phyloP scores from a whole-genome alignment of 1,140 invertebrate species.

The Nixonia krombeini region DNA sequence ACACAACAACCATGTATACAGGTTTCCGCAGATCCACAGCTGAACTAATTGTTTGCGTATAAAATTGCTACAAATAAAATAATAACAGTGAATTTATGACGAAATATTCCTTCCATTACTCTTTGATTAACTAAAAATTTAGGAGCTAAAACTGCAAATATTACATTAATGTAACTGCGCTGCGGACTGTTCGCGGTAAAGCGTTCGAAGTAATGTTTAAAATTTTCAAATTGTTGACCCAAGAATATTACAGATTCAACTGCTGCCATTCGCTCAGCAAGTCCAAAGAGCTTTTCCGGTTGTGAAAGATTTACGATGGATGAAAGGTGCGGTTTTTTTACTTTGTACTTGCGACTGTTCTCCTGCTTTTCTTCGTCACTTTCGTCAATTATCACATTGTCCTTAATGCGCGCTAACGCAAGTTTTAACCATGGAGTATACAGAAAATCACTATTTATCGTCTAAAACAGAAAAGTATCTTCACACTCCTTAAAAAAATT shows the following conservation, averaged over 20 bases:
- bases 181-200: slow-evolving; percentile 73
- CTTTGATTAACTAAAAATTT: slow-evolving; percentile 12
- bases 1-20: slow-evolving; percentile 87
- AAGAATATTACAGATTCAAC: slow-evolving; percentile 94
- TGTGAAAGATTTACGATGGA: slow-evolving; percentile 80
- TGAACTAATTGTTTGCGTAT: slow-evolving; percentile 79
- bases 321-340: slow-evolving; percentile 78
- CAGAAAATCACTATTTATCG: slow-evolving; percentile 73
- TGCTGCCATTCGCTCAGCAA: slow-evolving; percentile 89
- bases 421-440: slow-evolving; percentile 80
- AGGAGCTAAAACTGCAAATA: not conserved
- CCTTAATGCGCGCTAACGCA: slow-evolving; percentile 82
- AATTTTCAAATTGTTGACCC: slow-evolving; percentile 86
- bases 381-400: slow-evolving; percentile 74
- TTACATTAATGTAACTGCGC: slow-evolving; percentile 40
- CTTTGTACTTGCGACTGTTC: slow-evolving; percentile 59
- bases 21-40: slow-evolving; percentile 83
- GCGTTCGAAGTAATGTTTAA: slow-evolving; percentile 87
- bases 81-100: too few relatives aligned
- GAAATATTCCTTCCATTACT: too few relatives aligned
- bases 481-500: too few relatives aligned
- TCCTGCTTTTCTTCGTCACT: slow-evolving; percentile 60
- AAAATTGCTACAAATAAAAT: slow-evolving; percentile 79
- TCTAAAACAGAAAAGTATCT: slow-evolving; percentile 45
- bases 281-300: slow-evolving; percentile 82